Evolutionary conservation across 2,888 invertebrate genomes (phyloP).

Genomic region (Hypselothyrea guttata): DNA sequence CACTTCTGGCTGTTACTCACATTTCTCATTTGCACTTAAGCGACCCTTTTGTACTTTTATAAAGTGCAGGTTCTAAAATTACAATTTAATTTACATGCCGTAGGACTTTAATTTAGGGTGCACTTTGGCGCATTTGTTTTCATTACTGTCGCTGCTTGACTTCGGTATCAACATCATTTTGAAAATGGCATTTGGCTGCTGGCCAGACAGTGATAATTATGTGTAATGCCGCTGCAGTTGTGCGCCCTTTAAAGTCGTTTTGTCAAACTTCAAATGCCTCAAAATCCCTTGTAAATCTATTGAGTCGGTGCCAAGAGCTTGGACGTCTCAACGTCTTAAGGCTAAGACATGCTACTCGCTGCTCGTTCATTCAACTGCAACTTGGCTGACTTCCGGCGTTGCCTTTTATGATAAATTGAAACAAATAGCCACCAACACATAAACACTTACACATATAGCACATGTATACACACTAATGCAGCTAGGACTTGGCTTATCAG

Average conservation of each 20-base stretch:
- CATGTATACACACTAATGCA: conserved; percentile 25
- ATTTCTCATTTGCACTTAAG: too few species aligned
- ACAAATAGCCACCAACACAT: conserved; percentile 68
- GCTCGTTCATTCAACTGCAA: conserved; percentile 73
- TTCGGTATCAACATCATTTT: conserved; percentile 19
- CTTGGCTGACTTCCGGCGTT: conserved; percentile 74
- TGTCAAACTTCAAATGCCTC: conserved; percentile 30
- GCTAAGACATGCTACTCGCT: conserved; percentile 51
- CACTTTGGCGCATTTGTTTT: conserved; percentile 57
- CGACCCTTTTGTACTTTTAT: too few species aligned
- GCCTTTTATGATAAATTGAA: conserved; percentile 76
- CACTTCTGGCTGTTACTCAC: too few species aligned
- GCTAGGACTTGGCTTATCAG: conserved; percentile 68
- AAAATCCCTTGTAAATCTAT: conserved; percentile 59
- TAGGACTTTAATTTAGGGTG: neutral
- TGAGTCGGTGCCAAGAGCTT: conserved; percentile 50
- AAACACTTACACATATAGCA: conserved; percentile 15
- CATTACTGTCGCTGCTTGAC: conserved; percentile 46
- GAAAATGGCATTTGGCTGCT: conserved; percentile 36
- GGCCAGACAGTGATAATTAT: conserved; percentile 57
- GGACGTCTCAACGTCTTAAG: conserved; percentile 45
- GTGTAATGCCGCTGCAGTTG: conserved; percentile 55
- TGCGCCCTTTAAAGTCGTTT: conserved; percentile 30
- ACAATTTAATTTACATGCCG: conserved; percentile 43
- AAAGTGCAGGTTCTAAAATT: conserved; percentile 20